Evolutionary conservation across 1,140 invertebrate species (phyloP).

Genomic region (Drosophila varians): DNA sequence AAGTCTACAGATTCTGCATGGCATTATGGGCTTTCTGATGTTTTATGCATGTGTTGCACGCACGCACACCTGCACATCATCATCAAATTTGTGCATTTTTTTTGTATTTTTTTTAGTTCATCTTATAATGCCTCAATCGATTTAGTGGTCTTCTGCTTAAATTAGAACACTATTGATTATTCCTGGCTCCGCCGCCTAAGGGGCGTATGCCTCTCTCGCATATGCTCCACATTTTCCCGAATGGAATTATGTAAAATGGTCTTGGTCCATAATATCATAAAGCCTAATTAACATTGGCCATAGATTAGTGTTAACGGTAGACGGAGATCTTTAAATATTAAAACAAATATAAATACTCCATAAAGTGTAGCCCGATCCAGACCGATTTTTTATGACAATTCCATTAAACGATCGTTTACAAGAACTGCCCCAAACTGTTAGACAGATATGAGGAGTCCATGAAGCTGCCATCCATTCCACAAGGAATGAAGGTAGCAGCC

Average conservation of each 20-base stretch:
- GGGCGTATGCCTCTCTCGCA: slow-evolving; percentile 10
- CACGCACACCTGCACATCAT: slow-evolving; percentile 53
- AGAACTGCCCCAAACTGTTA: slow-evolving; percentile 35
- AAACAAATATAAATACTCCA: too few species aligned
- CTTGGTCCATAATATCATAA: slow-evolving; percentile 12
- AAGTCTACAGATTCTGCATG: slow-evolving; percentile 4
- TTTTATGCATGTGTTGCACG: slow-evolving; percentile 72
- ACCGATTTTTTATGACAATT: slow-evolving; percentile 52
- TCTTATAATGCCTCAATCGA: slow-evolving; percentile 41
- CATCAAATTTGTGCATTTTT: slow-evolving; percentile 4
- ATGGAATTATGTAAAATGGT: slow-evolving; percentile 33
- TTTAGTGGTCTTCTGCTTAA: slow-evolving; percentile 11
- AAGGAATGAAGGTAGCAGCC: background rate
- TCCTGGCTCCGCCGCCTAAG: slow-evolving; percentile 13
- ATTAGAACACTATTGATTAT: slow-evolving; percentile 39
- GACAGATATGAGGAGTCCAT: slow-evolving; percentile 15
- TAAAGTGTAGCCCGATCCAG: too few species aligned
- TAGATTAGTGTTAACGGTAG: background rate
- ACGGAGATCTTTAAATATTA: too few species aligned
- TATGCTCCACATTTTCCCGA: slow-evolving; percentile 28
- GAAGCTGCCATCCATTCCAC: background rate
- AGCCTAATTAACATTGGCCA: slow-evolving; percentile 7
- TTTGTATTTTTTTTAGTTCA: slow-evolving; percentile 26
- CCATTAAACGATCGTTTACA: slow-evolving; percentile 48
- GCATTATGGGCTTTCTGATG: slow-evolving; percentile 59